Percentiles rank a stretch among this genome's conserved stretches.
Evolutionary conservation across 2,113 vertebrate species (phyloP).

Genomic region (Gambusia holbrooki): DNA sequence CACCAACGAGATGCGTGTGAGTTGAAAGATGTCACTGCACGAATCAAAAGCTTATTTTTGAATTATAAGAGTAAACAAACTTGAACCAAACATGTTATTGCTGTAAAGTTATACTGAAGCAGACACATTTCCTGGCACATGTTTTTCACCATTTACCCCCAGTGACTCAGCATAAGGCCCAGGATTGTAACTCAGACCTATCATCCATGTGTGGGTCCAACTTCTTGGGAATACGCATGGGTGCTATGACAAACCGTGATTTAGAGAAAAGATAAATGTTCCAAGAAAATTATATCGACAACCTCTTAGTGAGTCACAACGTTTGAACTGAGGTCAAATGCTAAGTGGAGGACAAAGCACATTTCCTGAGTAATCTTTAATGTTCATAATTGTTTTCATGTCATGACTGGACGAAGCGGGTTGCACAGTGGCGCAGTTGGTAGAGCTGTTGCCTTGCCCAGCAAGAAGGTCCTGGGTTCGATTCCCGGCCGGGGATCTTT

Average conservation of each 20-base stretch:
- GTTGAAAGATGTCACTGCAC: not conserved
- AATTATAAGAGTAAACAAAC: not conserved
- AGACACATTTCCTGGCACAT: not conserved
- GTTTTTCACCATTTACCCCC: not conserved
- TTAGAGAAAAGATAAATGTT: not conserved
- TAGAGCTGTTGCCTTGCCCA: too few species aligned
- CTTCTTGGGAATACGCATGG: not conserved
- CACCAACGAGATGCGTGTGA: not conserved
- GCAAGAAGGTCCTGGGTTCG: too few species aligned
- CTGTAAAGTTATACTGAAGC: conserved; percentile 1
- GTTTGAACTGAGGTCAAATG: not conserved
- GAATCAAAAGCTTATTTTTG: not conserved
- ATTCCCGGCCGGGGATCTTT: too few species aligned
- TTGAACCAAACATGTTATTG: not conserved
- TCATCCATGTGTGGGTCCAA: too few species aligned
- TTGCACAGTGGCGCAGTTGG: too few species aligned
- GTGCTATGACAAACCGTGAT: not conserved
- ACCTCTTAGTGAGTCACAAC: not conserved
- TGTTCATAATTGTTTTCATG: not conserved
- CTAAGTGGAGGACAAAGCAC: not conserved
- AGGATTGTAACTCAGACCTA: not conserved
- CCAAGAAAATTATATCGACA: conserved; percentile 2
- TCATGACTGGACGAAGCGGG: conserved; percentile 25
- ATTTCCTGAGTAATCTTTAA: not conserved
- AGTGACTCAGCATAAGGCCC: not conserved